phyloP scores from a whole-genome alignment of 2,888 invertebrate genomes.

The Drosophila pseudotakahashii region DNA sequence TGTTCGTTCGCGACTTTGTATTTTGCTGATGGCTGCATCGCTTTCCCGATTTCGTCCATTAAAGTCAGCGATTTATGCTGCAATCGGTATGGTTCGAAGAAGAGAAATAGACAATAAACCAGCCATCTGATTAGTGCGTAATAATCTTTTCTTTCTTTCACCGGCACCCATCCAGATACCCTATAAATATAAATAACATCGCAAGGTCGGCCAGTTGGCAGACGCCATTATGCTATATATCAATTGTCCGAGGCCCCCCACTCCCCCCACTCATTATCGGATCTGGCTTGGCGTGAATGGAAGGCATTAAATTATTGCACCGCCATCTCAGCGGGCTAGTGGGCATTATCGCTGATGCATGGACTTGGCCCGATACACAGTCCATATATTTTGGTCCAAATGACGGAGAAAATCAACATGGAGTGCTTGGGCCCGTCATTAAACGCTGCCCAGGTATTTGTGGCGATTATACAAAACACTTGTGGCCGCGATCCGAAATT shows the following conservation, averaged over 20 bases:
- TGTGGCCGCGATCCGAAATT: conserved; percentile 35
- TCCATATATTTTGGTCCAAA: conserved; percentile 45
- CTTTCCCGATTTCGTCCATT: conserved; percentile 57
- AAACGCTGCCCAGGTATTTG: conserved; percentile 45
- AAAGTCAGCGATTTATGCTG: conserved; percentile 53
- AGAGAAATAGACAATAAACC: conserved; percentile 20
- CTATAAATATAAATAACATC: conserved; percentile 40
- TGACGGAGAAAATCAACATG: conserved; percentile 56
- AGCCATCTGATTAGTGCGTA: conserved; percentile 37
- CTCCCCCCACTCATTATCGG: conserved; percentile 53
- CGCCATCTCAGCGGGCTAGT: conserved; percentile 7
- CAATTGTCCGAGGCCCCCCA: conserved; percentile 50
- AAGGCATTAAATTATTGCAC: conserved; percentile 55
- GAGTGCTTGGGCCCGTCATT: conserved; percentile 59
- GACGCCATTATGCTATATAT: conserved; percentile 32
- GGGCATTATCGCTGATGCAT: conserved; percentile 37
- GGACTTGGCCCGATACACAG: conserved; percentile 31
- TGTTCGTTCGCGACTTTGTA: conserved; percentile 36
- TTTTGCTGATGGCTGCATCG: conserved; percentile 58
- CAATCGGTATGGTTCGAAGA: conserved; percentile 20
- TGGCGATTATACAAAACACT: conserved; percentile 61
- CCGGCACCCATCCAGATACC: conserved; percentile 1
- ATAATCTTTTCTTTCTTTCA: conserved; percentile 28
- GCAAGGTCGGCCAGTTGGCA: conserved; percentile 23
- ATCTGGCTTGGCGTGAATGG: conserved; percentile 51